These are phyloP conservation scores for Anguilla anguilla DNA, from an alignment of 2,797 vertebrate genomes.

Conservation along the genomic window DNA sequence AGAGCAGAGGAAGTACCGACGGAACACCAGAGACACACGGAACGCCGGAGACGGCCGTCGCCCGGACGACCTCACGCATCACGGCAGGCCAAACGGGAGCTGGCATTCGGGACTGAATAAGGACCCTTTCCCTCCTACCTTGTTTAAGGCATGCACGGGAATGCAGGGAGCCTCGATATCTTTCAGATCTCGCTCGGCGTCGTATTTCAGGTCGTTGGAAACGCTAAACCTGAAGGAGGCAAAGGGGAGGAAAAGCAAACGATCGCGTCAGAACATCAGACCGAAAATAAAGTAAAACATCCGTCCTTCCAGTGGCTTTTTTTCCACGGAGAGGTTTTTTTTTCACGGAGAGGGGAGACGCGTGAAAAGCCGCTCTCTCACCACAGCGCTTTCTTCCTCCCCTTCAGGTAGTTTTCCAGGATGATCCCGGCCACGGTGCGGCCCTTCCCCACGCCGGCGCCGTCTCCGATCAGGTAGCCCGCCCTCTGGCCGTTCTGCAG, in stretches of 20 bases:
- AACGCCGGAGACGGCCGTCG: neutral
- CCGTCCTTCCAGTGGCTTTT: neutral
- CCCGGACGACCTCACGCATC: neutral
- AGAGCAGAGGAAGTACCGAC: neutral
- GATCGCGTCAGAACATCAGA: neutral
- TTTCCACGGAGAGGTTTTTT: too few species aligned
- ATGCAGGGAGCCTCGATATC: constrained; percentile 89
- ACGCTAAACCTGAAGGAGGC: constrained; percentile 89
- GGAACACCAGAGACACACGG: neutral
- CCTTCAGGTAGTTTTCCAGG: constrained; percentile 87
- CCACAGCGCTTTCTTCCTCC: constrained; percentile 94
- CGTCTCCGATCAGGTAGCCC: constrained; percentile 94
- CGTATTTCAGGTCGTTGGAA: constrained; percentile 97
- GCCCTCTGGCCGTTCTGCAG: constrained; percentile 91
- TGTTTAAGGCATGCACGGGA: constrained; percentile 94
- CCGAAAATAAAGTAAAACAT: neutral
- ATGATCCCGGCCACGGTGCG: constrained; percentile 96
- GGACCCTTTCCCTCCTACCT: constrained; percentile 71
- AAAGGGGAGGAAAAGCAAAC: neutral
- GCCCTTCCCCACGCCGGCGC: constrained; percentile 94
- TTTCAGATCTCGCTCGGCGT: constrained; percentile 95
- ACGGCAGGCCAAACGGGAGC: neutral
- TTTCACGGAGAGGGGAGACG: neutral
- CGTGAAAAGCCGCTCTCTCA: constrained; percentile 61
- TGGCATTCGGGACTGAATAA: neutral